Conservation (phyloP, 2,888 invertebrate genomes). For the Cynaeus angustus region DNA sequence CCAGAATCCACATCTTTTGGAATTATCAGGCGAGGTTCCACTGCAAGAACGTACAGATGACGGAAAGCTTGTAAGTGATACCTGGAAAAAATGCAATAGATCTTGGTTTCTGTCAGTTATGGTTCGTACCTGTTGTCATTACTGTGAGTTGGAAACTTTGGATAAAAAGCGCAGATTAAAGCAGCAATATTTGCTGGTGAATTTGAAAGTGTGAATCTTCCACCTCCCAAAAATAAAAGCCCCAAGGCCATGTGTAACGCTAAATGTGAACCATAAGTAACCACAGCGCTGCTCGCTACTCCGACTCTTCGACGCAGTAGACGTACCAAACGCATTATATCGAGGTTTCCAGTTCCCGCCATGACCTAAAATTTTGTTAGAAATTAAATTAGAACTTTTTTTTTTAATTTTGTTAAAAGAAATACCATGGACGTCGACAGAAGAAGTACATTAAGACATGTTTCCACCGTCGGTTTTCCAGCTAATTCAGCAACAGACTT, state of each 20-base stretch:
- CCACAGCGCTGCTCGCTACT: conserved; percentile 78
- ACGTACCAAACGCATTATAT: conserved; percentile 87
- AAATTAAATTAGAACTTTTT: too few species aligned
- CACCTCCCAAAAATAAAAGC: conserved; percentile 94
- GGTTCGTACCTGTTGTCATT: conserved; percentile 89
- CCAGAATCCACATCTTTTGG: conserved; percentile 89
- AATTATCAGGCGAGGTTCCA: conserved; percentile 90
- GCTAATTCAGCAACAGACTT: conserved; percentile 89
- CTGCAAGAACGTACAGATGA: conserved; percentile 96
- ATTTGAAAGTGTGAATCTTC: conserved; percentile 88
- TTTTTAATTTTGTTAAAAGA: too few species aligned
- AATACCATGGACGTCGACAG: conserved; percentile 86
- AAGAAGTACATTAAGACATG: conserved; percentile 88
- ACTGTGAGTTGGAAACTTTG: conserved; percentile 96
- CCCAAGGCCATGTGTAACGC: conserved; percentile 97
- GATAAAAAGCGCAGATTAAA: conserved; percentile 94
- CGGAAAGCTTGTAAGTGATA: conserved; percentile 98
- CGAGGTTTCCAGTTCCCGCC: conserved; percentile 94
- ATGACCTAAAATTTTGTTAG: conserved; percentile 78
- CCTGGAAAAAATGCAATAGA: conserved; percentile 70
- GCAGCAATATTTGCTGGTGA: conserved; percentile 91
- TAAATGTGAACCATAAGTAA: conserved; percentile 94
- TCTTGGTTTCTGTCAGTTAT: too few species aligned
- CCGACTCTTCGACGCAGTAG: conserved; percentile 89
- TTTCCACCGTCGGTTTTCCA: conserved; percentile 92